Evolutionary conservation across 2,888 invertebrate genomes (phyloP), one percentile per base, ranked within the genome.

Genomic region (Chrysolina haemoptera): DNA sequence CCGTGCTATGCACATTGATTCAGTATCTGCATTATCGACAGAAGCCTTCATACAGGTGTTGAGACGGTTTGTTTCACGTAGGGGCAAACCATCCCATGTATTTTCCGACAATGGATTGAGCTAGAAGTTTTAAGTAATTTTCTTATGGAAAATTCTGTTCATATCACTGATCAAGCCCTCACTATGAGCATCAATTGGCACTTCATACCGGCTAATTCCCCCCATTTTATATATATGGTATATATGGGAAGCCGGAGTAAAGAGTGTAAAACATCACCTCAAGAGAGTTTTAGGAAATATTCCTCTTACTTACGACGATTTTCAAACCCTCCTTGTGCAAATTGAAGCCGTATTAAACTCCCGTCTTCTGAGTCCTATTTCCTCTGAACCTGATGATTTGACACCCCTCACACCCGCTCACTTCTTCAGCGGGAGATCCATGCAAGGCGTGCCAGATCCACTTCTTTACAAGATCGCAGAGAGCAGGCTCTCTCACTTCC

Each of bases 371-470:
- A n/a, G n/a, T n/a, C n/a, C n/a, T n/a, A n/a, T n/a, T n/a, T n/a
- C n/a, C n/a, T n/a, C n/a, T n/a, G n/a, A n/a, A n/a, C n/a, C n/a
- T n/a, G n/a, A n/a, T n/a, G n/a, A n/a, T n/a, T n/a, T n/a, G n/a
- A n/a, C n/a, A n/a, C n/a, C n/a, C n/a, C n/a, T n/a, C n/a, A n/a
- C n/a, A n/a, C n/a, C n/a, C n/a, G n/a, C n/a, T n/a, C n/a, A n/a
- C 70, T 85, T 85, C 68, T 72, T 85, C 6, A 82, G 83, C 64
- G 81, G 81, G 22, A 63, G 75, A 40, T 20, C 79, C 27, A 41
- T 80, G 5, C 71, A 82, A 75, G 16, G 78, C n/a, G 6, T 80
- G 2, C 78, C 77, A 5, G 76, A 80, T 22, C 76, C 71, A 1
- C 68, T 79, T 53, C 6, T 83, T 0, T 41, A 20, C 0, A 68